Base-by-base conservation (phyloP, 2,797 vertebrate species). In the Danio aesculapii region DNA sequence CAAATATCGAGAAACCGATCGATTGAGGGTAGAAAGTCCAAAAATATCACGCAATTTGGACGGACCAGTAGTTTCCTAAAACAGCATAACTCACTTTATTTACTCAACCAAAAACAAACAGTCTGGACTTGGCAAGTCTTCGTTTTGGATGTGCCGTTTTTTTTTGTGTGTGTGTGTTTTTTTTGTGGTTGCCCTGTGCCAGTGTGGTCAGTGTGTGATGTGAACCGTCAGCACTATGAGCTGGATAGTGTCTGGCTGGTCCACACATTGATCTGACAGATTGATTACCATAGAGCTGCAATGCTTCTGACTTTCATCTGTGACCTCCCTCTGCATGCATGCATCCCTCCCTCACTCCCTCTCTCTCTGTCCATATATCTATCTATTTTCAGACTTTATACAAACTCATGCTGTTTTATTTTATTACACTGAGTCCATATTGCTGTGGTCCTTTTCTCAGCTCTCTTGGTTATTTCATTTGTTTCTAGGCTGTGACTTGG, bases 251-350 rank as follows among this genome's bases (percentile, higher is more conserved):
- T 17, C 52, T n/a, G 17, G 46, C 81, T 81, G 84, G 62, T 74
- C 64, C 39, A 80, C 84, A 81, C 85, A 91, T 88, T 84, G 90
- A 90, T 92, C 87, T 77, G 68, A 79, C 88, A 88, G 87, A 92
- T 91, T 86, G 89, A 92, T 90, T 88, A 88, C 88, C 85, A 86
- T 87, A 88, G 84, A 88, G 77, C 89, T 85, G 91, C 92, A 90
- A 88, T 84, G 87, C 84, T 89, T 86, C 88, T 91, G 92, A 91
- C 91, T 91, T 92, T 91, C 90, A 91, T 80, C 88, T 75, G 62
- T 84, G 66, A 67, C 81, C 83, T 83, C 77, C 69, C 61, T 70
- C 57, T 61, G 41, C 17, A 21, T 58, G 14, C 62, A 63, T 81
- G 50, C 30, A 30, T 57, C 16, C 63, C 9, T 55, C 55, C 55